Conservation (phyloP, 2,888 invertebrate genomes). For the Lutraria lutraria region DNA sequence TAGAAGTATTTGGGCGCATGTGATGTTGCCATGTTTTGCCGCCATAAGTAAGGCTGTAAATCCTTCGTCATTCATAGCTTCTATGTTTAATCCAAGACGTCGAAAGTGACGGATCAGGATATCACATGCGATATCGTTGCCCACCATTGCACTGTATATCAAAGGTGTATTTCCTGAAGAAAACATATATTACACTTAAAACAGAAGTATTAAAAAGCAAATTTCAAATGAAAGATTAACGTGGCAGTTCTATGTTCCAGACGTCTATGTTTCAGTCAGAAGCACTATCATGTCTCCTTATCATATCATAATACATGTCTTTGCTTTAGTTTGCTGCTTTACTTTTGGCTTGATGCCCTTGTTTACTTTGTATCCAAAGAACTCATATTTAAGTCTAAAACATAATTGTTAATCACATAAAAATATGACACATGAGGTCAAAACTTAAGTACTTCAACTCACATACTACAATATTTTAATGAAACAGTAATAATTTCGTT, state of each 20-base stretch:
- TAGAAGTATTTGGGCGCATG: constrained; percentile 84
- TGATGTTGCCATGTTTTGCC: constrained; percentile 82
- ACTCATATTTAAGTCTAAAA: too few species aligned
- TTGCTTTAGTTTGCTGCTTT: too few species aligned
- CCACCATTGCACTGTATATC: constrained; percentile 83
- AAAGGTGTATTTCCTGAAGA: constrained; percentile 84
- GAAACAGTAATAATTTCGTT: too few species aligned
- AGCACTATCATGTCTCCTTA: too few species aligned
- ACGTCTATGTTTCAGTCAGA: too few species aligned
- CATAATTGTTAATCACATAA: too few species aligned
- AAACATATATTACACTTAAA: background rate
- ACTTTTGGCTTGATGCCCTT: too few species aligned
- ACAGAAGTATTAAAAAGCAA: background rate
- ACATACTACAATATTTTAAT: too few species aligned
- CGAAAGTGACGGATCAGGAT: constrained; percentile 84
- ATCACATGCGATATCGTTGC: constrained; percentile 84
- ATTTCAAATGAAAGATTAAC: background rate
- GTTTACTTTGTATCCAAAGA: too few species aligned
- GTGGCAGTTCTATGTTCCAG: background rate
- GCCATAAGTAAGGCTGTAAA: constrained; percentile 84
- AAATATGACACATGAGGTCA: too few species aligned
- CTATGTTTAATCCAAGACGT: constrained; percentile 84
- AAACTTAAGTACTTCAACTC: too few species aligned
- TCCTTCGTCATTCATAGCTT: constrained; percentile 83
- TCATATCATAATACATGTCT: too few species aligned